Conservation (phyloP, 1,140 invertebrate genomes). For the Antheraea mylitta region DNA sequence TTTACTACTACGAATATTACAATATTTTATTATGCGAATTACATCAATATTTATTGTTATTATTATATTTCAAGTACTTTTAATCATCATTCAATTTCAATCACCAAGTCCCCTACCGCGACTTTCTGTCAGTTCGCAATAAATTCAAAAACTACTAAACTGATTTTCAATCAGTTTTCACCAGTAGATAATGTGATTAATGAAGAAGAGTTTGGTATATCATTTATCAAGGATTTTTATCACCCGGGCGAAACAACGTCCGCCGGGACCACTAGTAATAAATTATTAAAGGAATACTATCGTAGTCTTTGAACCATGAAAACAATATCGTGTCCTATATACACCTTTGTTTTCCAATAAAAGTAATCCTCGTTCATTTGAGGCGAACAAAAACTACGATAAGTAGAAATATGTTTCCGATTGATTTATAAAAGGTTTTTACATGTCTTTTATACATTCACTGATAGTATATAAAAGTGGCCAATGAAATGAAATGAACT, state of each 20-base stretch:
- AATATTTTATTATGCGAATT: not conserved
- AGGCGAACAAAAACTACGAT: not conserved
- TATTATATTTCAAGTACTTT: not conserved
- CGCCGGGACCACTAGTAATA: too few species aligned
- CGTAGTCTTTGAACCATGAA: too few species aligned
- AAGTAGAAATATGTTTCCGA: not conserved
- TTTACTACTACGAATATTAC: not conserved
- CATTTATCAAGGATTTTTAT: too few species aligned
- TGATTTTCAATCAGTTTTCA: too few species aligned
- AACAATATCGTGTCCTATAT: not conserved
- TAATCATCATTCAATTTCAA: too few species aligned
- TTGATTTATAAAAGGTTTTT: not conserved
- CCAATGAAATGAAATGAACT: not conserved
- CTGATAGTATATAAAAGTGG: not conserved
- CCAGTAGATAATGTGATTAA: too few species aligned
- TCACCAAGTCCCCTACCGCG: too few species aligned
- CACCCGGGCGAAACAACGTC: too few species aligned
- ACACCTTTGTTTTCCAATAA: not conserved
- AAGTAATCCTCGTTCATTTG: not conserved
- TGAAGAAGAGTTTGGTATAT: too few species aligned
- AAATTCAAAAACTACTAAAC: too few species aligned
- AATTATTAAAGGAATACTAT: too few species aligned
- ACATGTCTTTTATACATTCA: not conserved
- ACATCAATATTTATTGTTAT: not conserved
- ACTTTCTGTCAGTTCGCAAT: too few species aligned